phyloP scores from a whole-genome alignment of 2,888 invertebrate genomes.

The Hirudinaria manillensis region DNA sequence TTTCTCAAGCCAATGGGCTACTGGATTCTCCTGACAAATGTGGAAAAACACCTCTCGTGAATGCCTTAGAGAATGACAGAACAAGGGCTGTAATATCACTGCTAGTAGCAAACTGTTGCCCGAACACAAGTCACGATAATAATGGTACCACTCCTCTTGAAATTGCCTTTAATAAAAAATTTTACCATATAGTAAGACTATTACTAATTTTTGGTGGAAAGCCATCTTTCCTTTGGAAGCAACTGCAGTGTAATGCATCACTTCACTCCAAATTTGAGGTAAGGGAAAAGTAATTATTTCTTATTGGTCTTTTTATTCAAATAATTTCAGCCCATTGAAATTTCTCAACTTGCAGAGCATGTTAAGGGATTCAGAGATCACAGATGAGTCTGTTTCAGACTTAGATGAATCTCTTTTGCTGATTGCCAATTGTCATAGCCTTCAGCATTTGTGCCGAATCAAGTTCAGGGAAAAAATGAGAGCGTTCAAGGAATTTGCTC shows the following conservation, averaged over 20 bases:
- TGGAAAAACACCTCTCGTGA: conserved; percentile 46
- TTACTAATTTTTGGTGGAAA: conserved; percentile 49
- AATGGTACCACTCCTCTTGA: conserved; percentile 42
- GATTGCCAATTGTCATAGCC: conserved; percentile 43
- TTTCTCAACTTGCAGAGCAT: not conserved
- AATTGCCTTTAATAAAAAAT: conserved; percentile 42
- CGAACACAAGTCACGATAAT: conserved; percentile 41
- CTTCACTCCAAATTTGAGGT: conserved; percentile 8
- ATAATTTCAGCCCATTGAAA: not conserved
- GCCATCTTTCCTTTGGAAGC: conserved; percentile 36
- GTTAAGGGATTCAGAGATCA: conserved; percentile 13
- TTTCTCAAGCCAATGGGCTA: conserved; percentile 45
- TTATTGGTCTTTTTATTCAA: not conserved
- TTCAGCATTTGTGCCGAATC: conserved; percentile 47
- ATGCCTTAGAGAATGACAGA: conserved; percentile 46
- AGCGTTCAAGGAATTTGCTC: conserved; percentile 41
- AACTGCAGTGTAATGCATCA: conserved; percentile 36
- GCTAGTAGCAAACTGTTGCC: conserved; percentile 46
- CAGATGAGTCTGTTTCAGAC: conserved; percentile 16
- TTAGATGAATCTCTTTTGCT: not conserved
- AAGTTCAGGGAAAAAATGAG: conserved; percentile 48
- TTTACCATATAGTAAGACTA: conserved; percentile 44
- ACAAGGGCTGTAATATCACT: conserved; percentile 45
- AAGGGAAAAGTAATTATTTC: not conserved
- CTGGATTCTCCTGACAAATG: conserved; percentile 44